Percentiles rank a stretch among this genome's conserved stretches.
phyloP scores from a whole-genome alignment of 2,888 invertebrate genomes.

The Eueremaeus valkanovi region DNA sequence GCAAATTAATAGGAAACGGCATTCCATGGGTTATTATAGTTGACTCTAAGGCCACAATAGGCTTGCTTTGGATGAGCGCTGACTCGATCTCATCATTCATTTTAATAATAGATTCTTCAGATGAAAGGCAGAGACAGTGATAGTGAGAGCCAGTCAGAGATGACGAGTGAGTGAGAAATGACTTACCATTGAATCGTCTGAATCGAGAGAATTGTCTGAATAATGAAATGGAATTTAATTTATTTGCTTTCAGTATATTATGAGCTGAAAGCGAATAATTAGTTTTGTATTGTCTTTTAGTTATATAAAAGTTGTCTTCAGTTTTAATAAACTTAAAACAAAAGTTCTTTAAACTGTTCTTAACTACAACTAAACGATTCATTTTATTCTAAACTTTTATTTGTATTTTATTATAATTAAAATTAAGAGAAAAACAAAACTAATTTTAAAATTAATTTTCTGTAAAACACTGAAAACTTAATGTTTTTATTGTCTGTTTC shows the following conservation, averaged over 20 bases:
- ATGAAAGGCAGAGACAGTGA: too few species aligned
- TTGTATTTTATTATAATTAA: background rate
- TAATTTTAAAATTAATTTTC: background rate
- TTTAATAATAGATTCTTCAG: constrained; percentile 17
- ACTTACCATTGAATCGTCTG: constrained; percentile 14
- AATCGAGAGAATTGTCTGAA: background rate
- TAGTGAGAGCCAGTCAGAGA: too few species aligned
- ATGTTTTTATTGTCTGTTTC: background rate
- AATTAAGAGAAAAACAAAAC: background rate
- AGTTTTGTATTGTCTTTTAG: background rate
- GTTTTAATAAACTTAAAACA: background rate
- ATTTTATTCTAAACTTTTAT: background rate
- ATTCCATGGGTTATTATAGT: constrained; percentile 98
- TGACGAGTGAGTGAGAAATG: too few species aligned
- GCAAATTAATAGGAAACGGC: constrained; percentile 85
- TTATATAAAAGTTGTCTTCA: background rate
- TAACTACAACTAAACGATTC: background rate
- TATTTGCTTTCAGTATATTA: background rate
- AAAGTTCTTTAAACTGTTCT: too few species aligned
- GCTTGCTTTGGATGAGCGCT: constrained; percentile 62
- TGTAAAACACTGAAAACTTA: background rate
- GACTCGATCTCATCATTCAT: constrained; percentile 56
- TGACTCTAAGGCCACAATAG: constrained; percentile 91
- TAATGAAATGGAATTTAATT: background rate
- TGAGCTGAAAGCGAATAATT: background rate